Evolutionary conservation across 2,888 invertebrate genomes (phyloP), one percentile per base, ranked within the genome.

Genomic region (Eupeodes latifasciatus): DNA sequence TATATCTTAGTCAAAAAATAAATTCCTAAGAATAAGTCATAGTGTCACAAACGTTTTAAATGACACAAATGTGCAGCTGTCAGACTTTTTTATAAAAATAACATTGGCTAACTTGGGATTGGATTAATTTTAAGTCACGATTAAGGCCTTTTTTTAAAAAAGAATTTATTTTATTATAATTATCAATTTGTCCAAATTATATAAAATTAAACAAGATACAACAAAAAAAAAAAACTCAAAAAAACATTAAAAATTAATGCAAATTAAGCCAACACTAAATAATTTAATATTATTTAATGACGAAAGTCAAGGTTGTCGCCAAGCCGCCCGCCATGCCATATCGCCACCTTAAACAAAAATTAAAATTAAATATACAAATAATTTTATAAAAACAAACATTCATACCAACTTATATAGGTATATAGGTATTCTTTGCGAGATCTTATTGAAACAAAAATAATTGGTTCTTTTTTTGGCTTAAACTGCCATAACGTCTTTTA

Each of bases 231-330:
- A 40, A 40, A n/a, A 40, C 36, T 9, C 1, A 36, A n/a, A 59
- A 2, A 59, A 61, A 61, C 36, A 61, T 61, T 61, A 61, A 61
- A 61, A 61, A 40, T 40, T 5, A 61, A 40, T 10, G 61, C 61
- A 61, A 61, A 61, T 16, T 61, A 10, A 40, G 61, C 4, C 40
- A 62, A 62, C 40, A 40, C 40, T 62, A 40, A 62, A 62, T 62
- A 62, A 62, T 44, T 16, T 40, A 44, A 36, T 44, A 62, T 71
- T 67, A 66, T 67, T 76, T 61, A 76, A 80, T 71, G 57, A 79
- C 86, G 75, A 80, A 80, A 87, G 79, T 87, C 86, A 87, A 87
- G 86, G 62, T 40, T 62, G 76, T 66, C 71, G 59, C 57, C 36
- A 19, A 19, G 27, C 75, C 62, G 40, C 40, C 40, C 5, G 5